Conservation (phyloP, 2,797 vertebrate species). For the Ceryle rudis region DNA sequence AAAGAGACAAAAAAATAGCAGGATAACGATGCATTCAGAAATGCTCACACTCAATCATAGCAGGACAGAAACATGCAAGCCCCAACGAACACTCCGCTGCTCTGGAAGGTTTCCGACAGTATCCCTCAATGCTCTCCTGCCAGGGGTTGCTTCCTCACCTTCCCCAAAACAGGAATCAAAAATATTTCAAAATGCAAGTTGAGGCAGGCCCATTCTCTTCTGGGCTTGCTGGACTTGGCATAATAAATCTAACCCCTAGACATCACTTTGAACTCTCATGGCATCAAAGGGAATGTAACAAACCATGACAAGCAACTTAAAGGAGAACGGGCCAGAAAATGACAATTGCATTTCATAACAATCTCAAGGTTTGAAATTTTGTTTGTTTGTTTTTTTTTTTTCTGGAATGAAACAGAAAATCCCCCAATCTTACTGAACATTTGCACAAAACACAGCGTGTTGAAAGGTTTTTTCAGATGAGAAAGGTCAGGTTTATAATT, state of each 20-base stretch:
- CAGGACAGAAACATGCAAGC: background rate
- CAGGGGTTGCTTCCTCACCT: background rate
- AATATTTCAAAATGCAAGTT: slow-evolving; percentile 30
- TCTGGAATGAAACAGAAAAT: slow-evolving; percentile 32
- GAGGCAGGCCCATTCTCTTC: slow-evolving; percentile 30
- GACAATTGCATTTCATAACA: slow-evolving; percentile 47
- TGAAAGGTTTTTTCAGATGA: slow-evolving; percentile 44
- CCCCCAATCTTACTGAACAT: background rate
- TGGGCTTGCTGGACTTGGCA: slow-evolving; percentile 37
- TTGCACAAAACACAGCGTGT: background rate
- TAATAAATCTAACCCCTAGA: slow-evolving; percentile 57
- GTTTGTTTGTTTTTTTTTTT: slow-evolving; percentile 34
- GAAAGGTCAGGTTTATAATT: slow-evolving; percentile 45
- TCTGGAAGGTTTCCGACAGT: background rate
- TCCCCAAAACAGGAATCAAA: slow-evolving; percentile 24
- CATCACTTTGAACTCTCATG: slow-evolving; percentile 57
- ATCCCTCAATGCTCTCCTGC: background rate
- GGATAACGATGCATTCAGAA: background rate
- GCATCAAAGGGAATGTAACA: slow-evolving; percentile 62
- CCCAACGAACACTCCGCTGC: background rate
- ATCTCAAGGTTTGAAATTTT: slow-evolving; percentile 57
- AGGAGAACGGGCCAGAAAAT: slow-evolving; percentile 47
- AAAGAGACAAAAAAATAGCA: background rate
- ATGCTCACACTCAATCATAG: background rate
- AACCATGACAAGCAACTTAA: slow-evolving; percentile 63